Base-by-base conservation (phyloP, 2,888 invertebrate genomes). In the Dicycla oo region DNA sequence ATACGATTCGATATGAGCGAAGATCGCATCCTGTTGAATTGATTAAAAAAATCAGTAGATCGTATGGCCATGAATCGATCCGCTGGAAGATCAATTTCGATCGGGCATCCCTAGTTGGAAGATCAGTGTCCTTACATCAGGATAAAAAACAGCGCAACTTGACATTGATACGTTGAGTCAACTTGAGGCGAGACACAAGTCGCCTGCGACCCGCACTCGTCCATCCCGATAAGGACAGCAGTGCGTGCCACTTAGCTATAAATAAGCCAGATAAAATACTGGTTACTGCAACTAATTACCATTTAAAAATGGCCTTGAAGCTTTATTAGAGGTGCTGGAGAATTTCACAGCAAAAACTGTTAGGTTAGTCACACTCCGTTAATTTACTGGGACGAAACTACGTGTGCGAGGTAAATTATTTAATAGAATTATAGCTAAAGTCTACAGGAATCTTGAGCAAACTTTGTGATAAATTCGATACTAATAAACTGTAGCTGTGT, bases 221-320 rank as follows among this genome's bases (percentile, higher is more conserved):
- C 76, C 68, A 67, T 75, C 83, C 87, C 84, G 91, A 91, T 92
- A 92, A 91, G 88, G 88, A 77, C 84, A 80, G 61, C 75, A 85
- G 81, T 89, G 87, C 89, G 89, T 91, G 90, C 87, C 85, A 83
- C 86, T 86, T 81, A 77, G 79, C 87, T 89, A 89, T 91, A 90
- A 91, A 90, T 90, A 90, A 89, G 68, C 78, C 73, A 84, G 87
- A 90, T 89, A 91, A 87, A 82, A 82, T 79, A 81, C 73, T 85
- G 82, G 73, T 73, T 73, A 73, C 82, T 88, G 83, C 81, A 79
- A 77, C 79, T 88, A 87, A 88, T 88, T 88, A 87, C 80, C 86
- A 88, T 89, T 85, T 84, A 79, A 89, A 88, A 88, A 87, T 86
- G 80, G 85, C 77, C 86, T 85, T 84, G 78, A 74, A 75, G 75